These are phyloP conservation scores for Manis javanica DNA, from an alignment of 2,797 vertebrate genomes.

Conservation along the genomic window DNA sequence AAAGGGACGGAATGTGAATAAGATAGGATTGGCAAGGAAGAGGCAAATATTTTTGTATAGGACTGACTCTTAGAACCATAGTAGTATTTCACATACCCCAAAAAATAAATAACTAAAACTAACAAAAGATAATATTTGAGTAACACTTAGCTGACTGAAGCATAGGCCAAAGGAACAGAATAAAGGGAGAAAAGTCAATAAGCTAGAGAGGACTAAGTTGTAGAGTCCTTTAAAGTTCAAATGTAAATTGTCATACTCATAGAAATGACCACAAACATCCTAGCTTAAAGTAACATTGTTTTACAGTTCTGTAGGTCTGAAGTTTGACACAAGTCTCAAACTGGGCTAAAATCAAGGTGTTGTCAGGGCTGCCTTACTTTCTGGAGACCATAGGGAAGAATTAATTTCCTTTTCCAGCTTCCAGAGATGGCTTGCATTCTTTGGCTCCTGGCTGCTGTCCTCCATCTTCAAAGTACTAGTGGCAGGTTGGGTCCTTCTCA, in stretches of 20 bases:
- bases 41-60: neutral
- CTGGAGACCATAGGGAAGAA: neutral
- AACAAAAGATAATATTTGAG: neutral
- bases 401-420: neutral
- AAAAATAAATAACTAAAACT: neutral
- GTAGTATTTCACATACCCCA: neutral
- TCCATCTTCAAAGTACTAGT: neutral
- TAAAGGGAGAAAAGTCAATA: neutral
- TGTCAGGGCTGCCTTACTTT: neutral
- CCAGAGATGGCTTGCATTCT: neutral
- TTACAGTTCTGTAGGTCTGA: neutral
- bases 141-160: neutral
- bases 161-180: neutral
- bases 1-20: neutral
- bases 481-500: neutral
- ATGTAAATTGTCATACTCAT: neutral
- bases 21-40: neutral
- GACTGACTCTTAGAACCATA: neutral
- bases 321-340: neutral
- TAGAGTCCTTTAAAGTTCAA: neutral
- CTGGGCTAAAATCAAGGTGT: constrained; percentile 10
- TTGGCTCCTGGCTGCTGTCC: neutral
- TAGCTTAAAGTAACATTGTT: neutral
- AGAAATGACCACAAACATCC: neutral
- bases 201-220: neutral